Evolutionary conservation across 1,140 invertebrate genomes (phyloP).

Genomic region (Papilio polyxenes): DNA sequence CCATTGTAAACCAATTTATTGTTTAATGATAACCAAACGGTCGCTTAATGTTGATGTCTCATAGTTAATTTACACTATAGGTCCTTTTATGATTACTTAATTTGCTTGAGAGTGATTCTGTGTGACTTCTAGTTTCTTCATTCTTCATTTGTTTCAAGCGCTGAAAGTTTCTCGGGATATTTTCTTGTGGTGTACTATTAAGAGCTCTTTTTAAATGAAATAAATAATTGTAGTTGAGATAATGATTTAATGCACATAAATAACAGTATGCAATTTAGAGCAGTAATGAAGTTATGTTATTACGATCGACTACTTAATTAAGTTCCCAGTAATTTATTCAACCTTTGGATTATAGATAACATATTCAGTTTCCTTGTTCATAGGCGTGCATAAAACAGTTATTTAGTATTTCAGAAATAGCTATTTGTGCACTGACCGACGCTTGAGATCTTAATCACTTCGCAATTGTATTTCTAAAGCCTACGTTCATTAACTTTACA

Average conservation of each 20-base stretch:
- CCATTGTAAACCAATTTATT: too few species aligned
- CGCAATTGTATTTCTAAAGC: constrained; percentile 35
- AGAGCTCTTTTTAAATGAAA: not conserved
- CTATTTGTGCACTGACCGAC: constrained; percentile 32
- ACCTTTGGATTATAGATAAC: constrained; percentile 31
- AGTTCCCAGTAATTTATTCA: constrained; percentile 21
- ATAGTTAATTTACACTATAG: too few species aligned
- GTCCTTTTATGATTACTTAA: not conserved
- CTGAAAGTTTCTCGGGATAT: not conserved
- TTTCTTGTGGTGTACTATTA: not conserved
- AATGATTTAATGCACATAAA: not conserved
- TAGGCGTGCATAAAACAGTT: constrained; percentile 32
- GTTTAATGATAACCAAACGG: too few species aligned
- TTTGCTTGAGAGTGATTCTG: too few species aligned
- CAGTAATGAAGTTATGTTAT: not conserved
- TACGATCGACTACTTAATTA: not conserved
- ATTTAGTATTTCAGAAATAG: constrained; percentile 38
- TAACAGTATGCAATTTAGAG: not conserved
- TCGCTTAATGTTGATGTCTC: too few species aligned
- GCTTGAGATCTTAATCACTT: constrained; percentile 37
- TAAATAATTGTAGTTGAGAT: not conserved
- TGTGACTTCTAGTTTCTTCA: not conserved
- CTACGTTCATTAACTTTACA: constrained; percentile 40
- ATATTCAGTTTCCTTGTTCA: constrained; percentile 35
- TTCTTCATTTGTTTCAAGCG: not conserved